A percentile compares a stretch with the other conserved stretches of the same genome.
Evolutionary conservation across 1,140 invertebrate species (phyloP).

Genomic region (Belonocnema kinseyi): DNA sequence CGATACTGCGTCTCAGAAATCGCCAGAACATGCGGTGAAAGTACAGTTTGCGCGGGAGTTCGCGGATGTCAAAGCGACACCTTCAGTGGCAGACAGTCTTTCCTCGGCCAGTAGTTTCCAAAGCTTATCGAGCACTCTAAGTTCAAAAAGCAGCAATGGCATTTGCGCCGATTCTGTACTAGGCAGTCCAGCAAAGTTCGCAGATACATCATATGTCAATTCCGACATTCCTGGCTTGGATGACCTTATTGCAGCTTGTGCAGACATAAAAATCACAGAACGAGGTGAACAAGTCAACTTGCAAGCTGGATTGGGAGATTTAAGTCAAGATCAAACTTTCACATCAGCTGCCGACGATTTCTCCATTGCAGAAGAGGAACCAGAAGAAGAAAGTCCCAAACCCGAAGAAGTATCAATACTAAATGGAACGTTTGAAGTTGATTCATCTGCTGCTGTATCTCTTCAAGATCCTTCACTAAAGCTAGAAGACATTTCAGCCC

Average conservation of each 20-base stretch:
- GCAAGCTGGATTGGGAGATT: conserved; percentile 36
- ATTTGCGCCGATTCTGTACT: conserved; percentile 53
- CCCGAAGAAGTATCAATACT: neutral
- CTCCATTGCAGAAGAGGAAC: neutral
- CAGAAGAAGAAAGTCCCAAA: neutral
- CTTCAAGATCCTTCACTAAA: conserved; percentile 6
- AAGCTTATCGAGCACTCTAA: conserved; percentile 57
- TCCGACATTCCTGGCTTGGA: conserved; percentile 59
- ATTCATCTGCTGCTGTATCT: neutral
- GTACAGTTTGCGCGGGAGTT: conserved; percentile 63
- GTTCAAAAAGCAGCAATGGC: conserved; percentile 61
- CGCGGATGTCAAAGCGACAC: conserved; percentile 48
- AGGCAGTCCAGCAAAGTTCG: conserved; percentile 39
- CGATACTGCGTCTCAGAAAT: conserved; percentile 40
- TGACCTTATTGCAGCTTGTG: conserved; percentile 61
- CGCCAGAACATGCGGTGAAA: conserved; percentile 62
- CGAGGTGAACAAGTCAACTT: conserved; percentile 4
- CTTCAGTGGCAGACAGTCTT: conserved; percentile 49
- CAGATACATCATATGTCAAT: conserved; percentile 55
- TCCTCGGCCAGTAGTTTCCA: conserved; percentile 66
- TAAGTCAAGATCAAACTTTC: conserved; percentile 63
- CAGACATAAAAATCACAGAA: conserved; percentile 50
- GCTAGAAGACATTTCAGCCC: neutral
- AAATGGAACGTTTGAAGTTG: conserved; percentile 7
- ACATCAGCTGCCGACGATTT: conserved; percentile 57